Conservation (phyloP, 2,113 vertebrate species). For the Kryptolebias marmoratus region DNA sequence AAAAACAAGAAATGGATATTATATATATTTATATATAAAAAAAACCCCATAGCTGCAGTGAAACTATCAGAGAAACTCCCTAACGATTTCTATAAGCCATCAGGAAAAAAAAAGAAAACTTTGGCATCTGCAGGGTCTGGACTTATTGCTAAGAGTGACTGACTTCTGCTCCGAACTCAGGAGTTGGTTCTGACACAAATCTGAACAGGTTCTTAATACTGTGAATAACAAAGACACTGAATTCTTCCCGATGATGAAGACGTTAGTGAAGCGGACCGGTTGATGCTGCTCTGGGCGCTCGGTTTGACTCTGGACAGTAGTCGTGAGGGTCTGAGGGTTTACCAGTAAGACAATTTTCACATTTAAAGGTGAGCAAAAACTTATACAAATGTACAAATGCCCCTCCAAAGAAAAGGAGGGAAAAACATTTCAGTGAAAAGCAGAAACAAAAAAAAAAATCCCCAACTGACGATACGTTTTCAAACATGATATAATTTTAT, state of each 20-base stretch:
- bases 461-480: background rate
- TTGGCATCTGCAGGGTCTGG: slow-evolving; percentile 54
- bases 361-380: background rate
- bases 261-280: too few relatives aligned
- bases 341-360: background rate
- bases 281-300: too few relatives aligned
- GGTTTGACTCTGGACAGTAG: background rate
- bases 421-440: background rate
- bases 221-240: background rate
- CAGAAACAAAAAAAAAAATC: background rate
- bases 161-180: slow-evolving; percentile 4
- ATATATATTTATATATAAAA: background rate
- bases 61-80: background rate
- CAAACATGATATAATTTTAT: background rate
- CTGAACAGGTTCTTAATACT: background rate
- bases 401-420: too few relatives aligned
- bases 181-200: background rate
- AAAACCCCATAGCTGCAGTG: slow-evolving; percentile 1
- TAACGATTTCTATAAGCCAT: background rate
- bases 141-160: slow-evolving; percentile 56
- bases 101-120: slow-evolving; percentile 20
- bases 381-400: background rate
- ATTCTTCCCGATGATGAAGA: too few relatives aligned
- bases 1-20: background rate
- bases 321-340: background rate